phyloP scores from a whole-genome alignment of 2,797 vertebrate species.

The Lacerta viridis region DNA sequence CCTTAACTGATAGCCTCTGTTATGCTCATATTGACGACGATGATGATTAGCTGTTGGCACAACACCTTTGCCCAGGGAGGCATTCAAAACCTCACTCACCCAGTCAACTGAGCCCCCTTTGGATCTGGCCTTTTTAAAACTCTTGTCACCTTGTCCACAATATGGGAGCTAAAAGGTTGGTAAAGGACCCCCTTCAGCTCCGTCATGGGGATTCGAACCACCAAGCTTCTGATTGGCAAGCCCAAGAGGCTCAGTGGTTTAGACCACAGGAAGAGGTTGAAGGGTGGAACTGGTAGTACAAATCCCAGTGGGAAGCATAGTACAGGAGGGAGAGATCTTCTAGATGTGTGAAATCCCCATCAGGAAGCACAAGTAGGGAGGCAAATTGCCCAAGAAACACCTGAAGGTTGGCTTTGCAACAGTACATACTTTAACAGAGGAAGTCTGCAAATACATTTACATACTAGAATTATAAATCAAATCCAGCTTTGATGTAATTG shows the following conservation, averaged over 20 bases:
- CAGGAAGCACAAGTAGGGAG: not conserved
- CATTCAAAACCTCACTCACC: not conserved
- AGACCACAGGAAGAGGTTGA: not conserved
- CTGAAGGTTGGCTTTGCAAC: not conserved
- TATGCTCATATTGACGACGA: not conserved
- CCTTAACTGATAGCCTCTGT: not conserved
- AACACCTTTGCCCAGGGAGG: not conserved
- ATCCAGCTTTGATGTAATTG: slow-evolving; percentile 55
- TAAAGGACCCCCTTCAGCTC: too few relatives aligned
- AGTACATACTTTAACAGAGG: not conserved
- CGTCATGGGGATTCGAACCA: too few relatives aligned
- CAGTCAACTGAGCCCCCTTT: not conserved
- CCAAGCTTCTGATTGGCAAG: too few relatives aligned
- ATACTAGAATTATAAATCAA: slow-evolving; percentile 45
- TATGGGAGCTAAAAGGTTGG: not conserved
- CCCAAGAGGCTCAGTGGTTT: too few relatives aligned
- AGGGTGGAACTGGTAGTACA: not conserved
- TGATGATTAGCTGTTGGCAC: not conserved
- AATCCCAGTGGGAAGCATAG: not conserved
- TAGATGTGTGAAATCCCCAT: not conserved
- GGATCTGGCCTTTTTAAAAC: not conserved
- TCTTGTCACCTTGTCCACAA: not conserved
- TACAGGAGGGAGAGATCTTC: not conserved
- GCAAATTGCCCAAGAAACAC: slow-evolving; percentile 33
- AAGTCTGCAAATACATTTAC: slow-evolving; percentile 26